phyloP scores from a whole-genome alignment of 92 coral and sea anemone species.

The Zoanthus sansibaricus region DNA sequence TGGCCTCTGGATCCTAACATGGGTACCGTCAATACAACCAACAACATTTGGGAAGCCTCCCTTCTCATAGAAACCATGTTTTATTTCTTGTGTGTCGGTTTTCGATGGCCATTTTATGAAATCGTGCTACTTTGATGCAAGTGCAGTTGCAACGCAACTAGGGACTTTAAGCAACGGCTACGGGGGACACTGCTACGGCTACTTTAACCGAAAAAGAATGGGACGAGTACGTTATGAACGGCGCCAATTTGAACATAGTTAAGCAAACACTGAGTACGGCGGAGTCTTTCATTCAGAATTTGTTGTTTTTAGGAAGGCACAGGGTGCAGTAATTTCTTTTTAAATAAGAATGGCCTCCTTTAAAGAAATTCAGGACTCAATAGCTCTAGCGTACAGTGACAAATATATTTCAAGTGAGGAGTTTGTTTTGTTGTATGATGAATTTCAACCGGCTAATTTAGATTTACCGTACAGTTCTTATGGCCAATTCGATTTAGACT shows the following conservation, averaged over 20 bases:
- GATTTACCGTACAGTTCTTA: too few species aligned
- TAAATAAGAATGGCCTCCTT: slow-evolving; percentile 1
- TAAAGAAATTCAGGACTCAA: slow-evolving; percentile 1
- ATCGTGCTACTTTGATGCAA: too few species aligned
- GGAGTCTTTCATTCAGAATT: too few species aligned
- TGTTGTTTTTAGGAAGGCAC: too few species aligned
- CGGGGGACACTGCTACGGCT: slow-evolving; percentile 22
- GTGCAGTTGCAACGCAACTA: neutral
- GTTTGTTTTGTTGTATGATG: neutral
- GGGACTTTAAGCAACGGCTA: slow-evolving; percentile 25
- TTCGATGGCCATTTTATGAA: too few species aligned
- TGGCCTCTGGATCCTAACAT: too few species aligned
- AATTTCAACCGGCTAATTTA: too few species aligned
- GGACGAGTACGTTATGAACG: slow-evolving; percentile 16
- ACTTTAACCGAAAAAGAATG: slow-evolving; percentile 19
- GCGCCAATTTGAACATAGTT: slow-evolving; percentile 29
- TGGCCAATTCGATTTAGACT: too few species aligned
- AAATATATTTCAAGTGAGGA: neutral
- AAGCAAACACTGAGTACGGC: slow-evolving; percentile 4
- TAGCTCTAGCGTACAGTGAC: neutral
- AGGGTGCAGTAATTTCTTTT: neutral
- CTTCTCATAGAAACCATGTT: too few species aligned
- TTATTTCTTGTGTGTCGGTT: too few species aligned
- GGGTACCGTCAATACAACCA: too few species aligned
- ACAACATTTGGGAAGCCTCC: too few species aligned